Percentiles rank a stretch among this genome's conserved stretches.
These are phyloP conservation scores for Lithosia quadra DNA, from an alignment of 2,888 invertebrate genomes.

Conservation along the genomic window DNA sequence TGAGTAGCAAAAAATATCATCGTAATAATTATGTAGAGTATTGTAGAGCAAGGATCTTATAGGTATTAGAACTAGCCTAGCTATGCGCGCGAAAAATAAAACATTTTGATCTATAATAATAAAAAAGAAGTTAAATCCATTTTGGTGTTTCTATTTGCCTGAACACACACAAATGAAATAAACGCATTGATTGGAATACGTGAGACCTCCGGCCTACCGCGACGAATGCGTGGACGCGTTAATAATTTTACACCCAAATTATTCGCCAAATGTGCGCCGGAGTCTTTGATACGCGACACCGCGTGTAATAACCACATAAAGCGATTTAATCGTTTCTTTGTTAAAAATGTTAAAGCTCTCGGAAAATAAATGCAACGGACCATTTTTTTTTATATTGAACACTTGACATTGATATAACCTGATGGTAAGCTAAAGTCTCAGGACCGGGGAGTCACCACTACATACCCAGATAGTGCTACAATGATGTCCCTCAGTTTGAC, in stretches of 20 bases:
- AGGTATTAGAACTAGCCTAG: too few species aligned
- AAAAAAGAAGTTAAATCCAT: background rate
- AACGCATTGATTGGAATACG: conserved; percentile 29
- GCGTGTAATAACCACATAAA: conserved; percentile 60
- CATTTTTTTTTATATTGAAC: too few species aligned
- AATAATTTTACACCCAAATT: conserved; percentile 79
- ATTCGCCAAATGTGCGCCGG: conserved; percentile 69
- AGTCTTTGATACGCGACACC: conserved; percentile 72
- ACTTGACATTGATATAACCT: too few species aligned
- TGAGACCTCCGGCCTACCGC: conserved; percentile 48
- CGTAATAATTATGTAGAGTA: too few species aligned
- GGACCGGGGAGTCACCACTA: too few species aligned
- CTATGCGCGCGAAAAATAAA: too few species aligned
- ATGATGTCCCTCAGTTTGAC: too few species aligned
- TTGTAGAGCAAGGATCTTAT: too few species aligned
- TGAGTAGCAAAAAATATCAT: too few species aligned
- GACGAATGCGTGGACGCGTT: conserved; percentile 56
- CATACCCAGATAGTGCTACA: too few species aligned
- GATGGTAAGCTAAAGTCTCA: too few species aligned
- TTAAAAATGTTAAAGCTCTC: conserved; percentile 23
- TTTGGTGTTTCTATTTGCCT: conserved; percentile 14
- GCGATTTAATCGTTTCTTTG: conserved; percentile 41
- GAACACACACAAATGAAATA: conserved; percentile 20
- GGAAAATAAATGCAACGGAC: background rate
- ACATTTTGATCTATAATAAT: too few species aligned